Conservation (phyloP, 2,888 invertebrate species). For the Diarsia brunnea region DNA sequence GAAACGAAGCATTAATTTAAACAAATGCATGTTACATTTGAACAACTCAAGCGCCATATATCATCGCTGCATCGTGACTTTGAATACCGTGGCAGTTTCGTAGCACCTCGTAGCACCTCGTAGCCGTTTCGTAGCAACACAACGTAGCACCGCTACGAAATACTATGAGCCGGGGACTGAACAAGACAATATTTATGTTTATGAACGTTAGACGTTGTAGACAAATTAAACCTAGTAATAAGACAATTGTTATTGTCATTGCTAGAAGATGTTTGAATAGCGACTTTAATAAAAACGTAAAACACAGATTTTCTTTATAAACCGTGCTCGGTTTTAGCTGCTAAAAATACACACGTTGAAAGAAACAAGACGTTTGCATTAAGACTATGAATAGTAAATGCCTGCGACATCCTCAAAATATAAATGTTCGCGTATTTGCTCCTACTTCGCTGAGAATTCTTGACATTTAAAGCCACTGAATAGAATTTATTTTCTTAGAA, state of each 20-base stretch:
- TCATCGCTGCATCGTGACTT: conserved; percentile 10
- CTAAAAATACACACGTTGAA: neutral
- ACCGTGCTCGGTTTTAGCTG: neutral
- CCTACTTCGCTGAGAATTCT: conserved; percentile 28
- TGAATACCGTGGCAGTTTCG: conserved; percentile 45
- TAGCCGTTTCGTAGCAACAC: conserved; percentile 41
- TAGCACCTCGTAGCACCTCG: conserved; percentile 35
- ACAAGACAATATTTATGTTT: conserved; percentile 36
- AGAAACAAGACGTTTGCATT: conserved; percentile 1
- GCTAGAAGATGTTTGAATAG: neutral
- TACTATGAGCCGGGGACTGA: conserved; percentile 33
- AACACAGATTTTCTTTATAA: neutral
- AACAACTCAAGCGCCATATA: conserved; percentile 21
- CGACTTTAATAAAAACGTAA: no score
- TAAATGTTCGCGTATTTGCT: conserved; percentile 37
- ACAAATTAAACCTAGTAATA: neutral
- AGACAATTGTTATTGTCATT: neutral
- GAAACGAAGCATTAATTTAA: conserved; percentile 3
- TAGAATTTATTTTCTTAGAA: conserved; percentile 38
- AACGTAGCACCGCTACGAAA: conserved; percentile 40
- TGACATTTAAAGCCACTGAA: conserved; percentile 40
- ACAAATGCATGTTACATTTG: conserved; percentile 1
- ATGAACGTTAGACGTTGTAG: conserved; percentile 20
- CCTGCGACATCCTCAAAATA: conserved; percentile 19
- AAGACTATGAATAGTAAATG: conserved; percentile 12